Base-by-base conservation (phyloP, 2,797 vertebrate genomes). In the Spinus pinus region DNA sequence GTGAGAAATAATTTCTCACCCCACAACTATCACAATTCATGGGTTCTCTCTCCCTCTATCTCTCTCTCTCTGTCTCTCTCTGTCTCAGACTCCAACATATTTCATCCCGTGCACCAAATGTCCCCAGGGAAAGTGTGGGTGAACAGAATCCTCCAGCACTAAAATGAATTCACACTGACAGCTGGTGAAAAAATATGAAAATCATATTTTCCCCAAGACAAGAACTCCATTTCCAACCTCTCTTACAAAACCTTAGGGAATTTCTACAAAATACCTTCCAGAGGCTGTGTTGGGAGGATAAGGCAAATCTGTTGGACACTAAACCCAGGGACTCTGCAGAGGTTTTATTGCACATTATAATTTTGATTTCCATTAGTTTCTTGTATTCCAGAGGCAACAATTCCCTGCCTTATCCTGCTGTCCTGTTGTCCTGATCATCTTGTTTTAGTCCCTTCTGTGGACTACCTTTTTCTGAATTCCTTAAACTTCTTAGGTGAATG, bases 111-210 rank as follows among this genome's bases (percentile, higher is more conserved):
- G 83, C 47, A 88, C 23, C 50, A 51, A 86, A 81, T 41, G 75
- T 74, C 91, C 84, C 90, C 60, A 21, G 84, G 87, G 94, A 82
- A 93, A 60, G 37, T 10, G 27, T 22, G 67, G 71, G 74, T 93
- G 81, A 80, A 91, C 92, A 77, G 67, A 89, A 82, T 75, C 57
- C 49, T 67, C 53, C 31, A 1, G 4, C 71, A 50, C 90, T 70
- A 80, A 92, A 92, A 96, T 85, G 67, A 77, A 82, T 95, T 95
- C 87, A 67, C 69, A 23, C 53, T 80, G 89, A 66, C 78, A 89
- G 49, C 3, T 70, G 94, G 57, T 60, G 83, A 72, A 81, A 89
- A 93, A 92, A 77, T 70, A 81, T 18, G 60, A 60, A 96, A 95
- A 94, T 89, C 12, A 1, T 82, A 62, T 85, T 94, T 95, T 89